phyloP scores from a whole-genome alignment of 2,797 vertebrate species.

The Bovichtus diacanthus region DNA sequence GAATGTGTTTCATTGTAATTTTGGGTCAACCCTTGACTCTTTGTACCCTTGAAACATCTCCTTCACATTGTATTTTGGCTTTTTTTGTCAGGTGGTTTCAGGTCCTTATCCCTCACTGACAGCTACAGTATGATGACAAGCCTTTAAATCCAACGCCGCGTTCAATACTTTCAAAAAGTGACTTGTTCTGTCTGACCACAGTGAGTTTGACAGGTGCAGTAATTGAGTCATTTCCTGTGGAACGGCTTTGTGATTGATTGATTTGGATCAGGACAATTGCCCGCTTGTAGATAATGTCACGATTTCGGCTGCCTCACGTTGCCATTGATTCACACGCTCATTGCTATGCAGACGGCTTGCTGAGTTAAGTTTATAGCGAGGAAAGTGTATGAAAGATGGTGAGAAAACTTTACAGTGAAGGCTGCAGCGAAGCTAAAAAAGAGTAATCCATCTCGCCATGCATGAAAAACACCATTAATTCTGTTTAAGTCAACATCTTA shows the following conservation, averaged over 20 bases:
- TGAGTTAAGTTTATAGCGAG: constrained; percentile 43
- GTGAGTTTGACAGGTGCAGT: constrained; percentile 46
- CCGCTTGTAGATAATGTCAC: constrained; percentile 57
- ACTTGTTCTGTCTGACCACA: constrained; percentile 11
- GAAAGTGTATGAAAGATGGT: constrained; percentile 51
- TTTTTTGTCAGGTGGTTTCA: neutral
- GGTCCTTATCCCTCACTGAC: neutral
- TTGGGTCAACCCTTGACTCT: neutral
- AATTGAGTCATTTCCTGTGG: constrained; percentile 60
- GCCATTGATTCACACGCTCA: constrained; percentile 46
- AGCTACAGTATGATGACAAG: constrained; percentile 14
- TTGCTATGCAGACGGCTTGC: constrained; percentile 46
- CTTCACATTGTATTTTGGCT: neutral
- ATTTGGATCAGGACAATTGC: constrained; percentile 50
- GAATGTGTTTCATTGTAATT: neutral
- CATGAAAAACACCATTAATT: constrained; percentile 63
- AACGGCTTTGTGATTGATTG: constrained; percentile 52
- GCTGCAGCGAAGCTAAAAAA: constrained; percentile 42
- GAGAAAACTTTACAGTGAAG: constrained; percentile 49
- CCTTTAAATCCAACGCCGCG: neutral
- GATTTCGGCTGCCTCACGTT: constrained; percentile 34
- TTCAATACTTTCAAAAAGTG: constrained; percentile 7
- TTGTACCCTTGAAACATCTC: neutral
- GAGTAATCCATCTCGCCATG: constrained; percentile 53
- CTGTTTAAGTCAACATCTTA: constrained; percentile 43